Evolutionary conservation across 2,888 invertebrate genomes (phyloP).

Genomic region (Caenorhabditis parvicauda): DNA sequence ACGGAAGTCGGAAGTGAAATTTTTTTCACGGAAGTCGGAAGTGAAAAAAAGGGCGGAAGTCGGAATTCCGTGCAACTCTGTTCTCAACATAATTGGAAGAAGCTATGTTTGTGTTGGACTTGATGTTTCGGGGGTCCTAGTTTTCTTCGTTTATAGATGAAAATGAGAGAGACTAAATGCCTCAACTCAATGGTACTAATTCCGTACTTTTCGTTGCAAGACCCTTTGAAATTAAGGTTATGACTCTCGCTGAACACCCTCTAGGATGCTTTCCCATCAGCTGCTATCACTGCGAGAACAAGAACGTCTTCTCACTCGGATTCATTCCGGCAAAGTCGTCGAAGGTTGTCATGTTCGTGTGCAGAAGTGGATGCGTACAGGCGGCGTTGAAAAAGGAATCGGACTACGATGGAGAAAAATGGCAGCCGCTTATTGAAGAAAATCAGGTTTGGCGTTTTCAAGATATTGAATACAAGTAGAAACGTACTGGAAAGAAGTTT

Average conservation of each 20-base stretch:
- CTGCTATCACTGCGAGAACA: constrained; percentile 96
- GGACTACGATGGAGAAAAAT: constrained; percentile 77
- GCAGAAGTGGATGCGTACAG: constrained; percentile 95
- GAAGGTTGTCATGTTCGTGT: constrained; percentile 74
- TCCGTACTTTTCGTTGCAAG: too few species aligned
- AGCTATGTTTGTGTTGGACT: background rate
- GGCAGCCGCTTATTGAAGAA: constrained; percentile 68
- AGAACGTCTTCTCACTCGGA: constrained; percentile 95
- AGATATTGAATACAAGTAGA: too few species aligned
- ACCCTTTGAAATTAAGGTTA: background rate
- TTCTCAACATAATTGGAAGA: background rate
- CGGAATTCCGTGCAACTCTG: too few species aligned
- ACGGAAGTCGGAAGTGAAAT: too few species aligned
- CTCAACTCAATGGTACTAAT: too few species aligned
- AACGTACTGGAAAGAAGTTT: too few species aligned
- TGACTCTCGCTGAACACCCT: constrained; percentile 70
- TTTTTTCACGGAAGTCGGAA: too few species aligned
- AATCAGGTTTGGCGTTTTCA: too few species aligned
- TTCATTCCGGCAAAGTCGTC: constrained; percentile 95
- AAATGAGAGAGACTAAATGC: background rate
- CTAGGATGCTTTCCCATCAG: constrained; percentile 95
- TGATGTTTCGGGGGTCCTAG: background rate
- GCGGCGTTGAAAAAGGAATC: constrained; percentile 95
- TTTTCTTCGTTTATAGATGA: background rate
- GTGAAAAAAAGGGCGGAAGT: too few species aligned